Conservation (phyloP, 2,113 vertebrate genomes). For the Austrofundulus limnaeus region DNA sequence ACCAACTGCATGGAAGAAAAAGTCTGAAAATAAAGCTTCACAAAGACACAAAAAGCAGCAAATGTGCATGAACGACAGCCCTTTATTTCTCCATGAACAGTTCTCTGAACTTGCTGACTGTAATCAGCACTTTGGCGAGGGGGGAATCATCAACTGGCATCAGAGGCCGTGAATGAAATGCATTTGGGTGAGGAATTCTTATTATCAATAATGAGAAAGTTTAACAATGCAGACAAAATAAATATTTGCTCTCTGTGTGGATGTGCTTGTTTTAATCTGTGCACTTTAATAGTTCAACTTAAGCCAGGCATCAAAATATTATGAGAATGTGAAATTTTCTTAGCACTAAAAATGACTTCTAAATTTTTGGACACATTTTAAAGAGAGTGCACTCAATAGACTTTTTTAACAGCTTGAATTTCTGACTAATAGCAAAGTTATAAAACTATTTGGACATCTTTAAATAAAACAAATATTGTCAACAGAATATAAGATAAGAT, state of each 20-base stretch:
- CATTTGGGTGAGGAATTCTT: slow-evolving; percentile 1
- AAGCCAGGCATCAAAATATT: no score
- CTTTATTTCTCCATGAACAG: slow-evolving; percentile 44
- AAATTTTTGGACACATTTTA: no score
- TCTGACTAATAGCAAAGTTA: no score
- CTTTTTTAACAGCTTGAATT: no score
- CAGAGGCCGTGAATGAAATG: slow-evolving; percentile 24
- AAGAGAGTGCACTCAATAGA: no score
- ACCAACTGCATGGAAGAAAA: slow-evolving; percentile 16
- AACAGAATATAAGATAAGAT: background rate
- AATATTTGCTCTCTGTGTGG: slow-evolving; percentile 13
- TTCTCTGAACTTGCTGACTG: slow-evolving; percentile 49
- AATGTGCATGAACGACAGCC: slow-evolving; percentile 40
- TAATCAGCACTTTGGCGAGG: slow-evolving; percentile 50
- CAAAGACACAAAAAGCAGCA: slow-evolving; percentile 5
- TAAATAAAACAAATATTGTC: background rate
- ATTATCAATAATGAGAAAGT: slow-evolving; percentile 34
- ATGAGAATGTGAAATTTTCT: no score
- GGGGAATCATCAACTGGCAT: slow-evolving; percentile 42
- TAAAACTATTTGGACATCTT: background rate
- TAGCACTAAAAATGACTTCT: no score
- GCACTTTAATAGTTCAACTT: background rate
- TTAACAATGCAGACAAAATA: slow-evolving; percentile 6
- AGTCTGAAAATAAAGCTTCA: background rate
- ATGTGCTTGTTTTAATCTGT: slow-evolving; percentile 1